Conservation (phyloP, 2,888 invertebrate genomes). For the Dermolepida albohirtum region DNA sequence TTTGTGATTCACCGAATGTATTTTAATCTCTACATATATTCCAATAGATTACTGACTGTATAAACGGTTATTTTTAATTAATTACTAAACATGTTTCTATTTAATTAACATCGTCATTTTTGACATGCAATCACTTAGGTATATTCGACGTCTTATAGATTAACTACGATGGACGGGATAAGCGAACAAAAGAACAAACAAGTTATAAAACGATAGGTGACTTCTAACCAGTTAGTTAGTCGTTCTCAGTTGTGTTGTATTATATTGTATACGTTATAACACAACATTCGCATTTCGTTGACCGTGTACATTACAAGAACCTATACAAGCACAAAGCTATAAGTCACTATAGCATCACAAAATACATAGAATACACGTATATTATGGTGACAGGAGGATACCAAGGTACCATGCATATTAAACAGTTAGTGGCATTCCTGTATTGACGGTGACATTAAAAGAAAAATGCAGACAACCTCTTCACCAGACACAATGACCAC, state of each 20-base stretch:
- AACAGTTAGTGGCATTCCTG: conserved; percentile 23
- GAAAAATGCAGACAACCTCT: conserved; percentile 35
- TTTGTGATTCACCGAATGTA: background rate
- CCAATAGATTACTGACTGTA: conserved; percentile 12
- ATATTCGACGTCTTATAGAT: conserved; percentile 18
- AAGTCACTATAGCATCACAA: conserved; percentile 3
- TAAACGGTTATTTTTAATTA: conserved; percentile 34
- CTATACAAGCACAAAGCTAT: background rate
- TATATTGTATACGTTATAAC: too few species aligned
- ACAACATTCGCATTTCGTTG: too few species aligned
- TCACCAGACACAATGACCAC: conserved; percentile 37
- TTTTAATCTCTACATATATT: background rate
- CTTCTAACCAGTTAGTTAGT: conserved; percentile 26
- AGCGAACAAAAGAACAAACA: conserved; percentile 21
- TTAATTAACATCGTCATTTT: conserved; percentile 29
- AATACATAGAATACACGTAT: background rate
- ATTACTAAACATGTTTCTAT: conserved; percentile 27
- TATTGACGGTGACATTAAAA: conserved; percentile 35
- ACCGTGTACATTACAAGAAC: too few species aligned
- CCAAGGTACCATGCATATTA: conserved; percentile 26
- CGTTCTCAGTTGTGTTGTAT: conserved; percentile 23
- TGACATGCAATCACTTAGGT: conserved; percentile 17
- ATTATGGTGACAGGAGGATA: background rate
- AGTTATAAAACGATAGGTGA: conserved; percentile 29
- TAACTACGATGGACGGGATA: conserved; percentile 13